Base-by-base conservation (phyloP, 1,140 invertebrate species). In the Zaprionus capensis region DNA sequence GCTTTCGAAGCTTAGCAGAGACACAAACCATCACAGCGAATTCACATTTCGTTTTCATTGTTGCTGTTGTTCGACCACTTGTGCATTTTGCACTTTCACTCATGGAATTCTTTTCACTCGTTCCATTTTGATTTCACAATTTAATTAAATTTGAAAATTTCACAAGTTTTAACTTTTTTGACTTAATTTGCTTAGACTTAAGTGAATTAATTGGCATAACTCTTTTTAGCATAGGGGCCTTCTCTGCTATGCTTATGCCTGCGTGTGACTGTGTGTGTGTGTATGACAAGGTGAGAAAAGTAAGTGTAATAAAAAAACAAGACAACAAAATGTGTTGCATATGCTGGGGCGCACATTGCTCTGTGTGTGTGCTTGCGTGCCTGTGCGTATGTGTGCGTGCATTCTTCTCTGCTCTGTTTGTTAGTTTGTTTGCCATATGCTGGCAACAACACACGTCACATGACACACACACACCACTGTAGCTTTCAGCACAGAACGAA, bases 241-340 rank as follows among this genome's bases (percentile, higher is more conserved):
- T n/a, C 38, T 44, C 26, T 26, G 6, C 5, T 68, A 15, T 51
- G 9, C 26, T 15, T 2, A 1, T 34, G 31, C 6, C 36, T 71
- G 20, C 41, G n/a, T 63, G 2, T 65, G 55, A 38, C 66, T 56
- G 56, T 53, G 56, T 68, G 38, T 38, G 72, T 65, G 61, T 69
- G 78, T 56, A 87, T 31, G 28, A 31, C 28, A 86, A 86, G 83
- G 83, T 86, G 77, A 87, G 31, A 86, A 26, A 26, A 26, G 24
- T 5, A 26, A 81, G 77, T 70, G 71, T 69, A 63, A 68, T 26
- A 58, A 59, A 58, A 59, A 66, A 69, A 85, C 65, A 76, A 71
- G 15, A 53, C 44, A 26, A 36, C 31, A 82, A 62, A 76, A 57
- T 72, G 31, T 72, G 63, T 72, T 70, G 77, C 67, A 69, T 71